Percentiles rank a stretch among this genome's conserved stretches.
Conservation (phyloP, 1,140 invertebrate genomes). For the Leptinotarsa undecemlineata region DNA sequence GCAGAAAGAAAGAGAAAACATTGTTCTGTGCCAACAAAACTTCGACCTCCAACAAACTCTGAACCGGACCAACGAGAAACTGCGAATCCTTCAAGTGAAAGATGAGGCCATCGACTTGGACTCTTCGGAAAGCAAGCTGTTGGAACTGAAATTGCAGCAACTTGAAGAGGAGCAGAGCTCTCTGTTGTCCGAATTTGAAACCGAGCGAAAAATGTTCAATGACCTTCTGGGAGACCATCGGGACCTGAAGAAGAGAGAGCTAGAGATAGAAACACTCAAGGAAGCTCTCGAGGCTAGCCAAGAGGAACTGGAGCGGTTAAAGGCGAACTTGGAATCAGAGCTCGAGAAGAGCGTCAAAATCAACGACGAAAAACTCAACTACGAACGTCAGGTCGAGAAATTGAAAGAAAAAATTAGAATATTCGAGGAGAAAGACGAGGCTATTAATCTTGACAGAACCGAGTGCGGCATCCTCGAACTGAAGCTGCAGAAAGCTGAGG, state of each 20-base stretch:
- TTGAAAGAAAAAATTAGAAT: slow-evolving; percentile 32
- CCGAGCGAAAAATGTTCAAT: slow-evolving; percentile 36
- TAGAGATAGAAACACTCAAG: slow-evolving; percentile 34
- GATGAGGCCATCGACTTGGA: slow-evolving; percentile 48
- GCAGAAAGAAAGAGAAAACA: slow-evolving; percentile 30
- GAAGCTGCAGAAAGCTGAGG: slow-evolving; percentile 41
- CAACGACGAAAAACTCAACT: slow-evolving; percentile 25
- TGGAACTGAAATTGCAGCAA: slow-evolving; percentile 45
- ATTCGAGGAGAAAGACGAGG: slow-evolving; percentile 36
- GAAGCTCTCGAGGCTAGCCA: slow-evolving; percentile 16
- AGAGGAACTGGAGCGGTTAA: slow-evolving; percentile 28
- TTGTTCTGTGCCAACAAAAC: slow-evolving; percentile 1
- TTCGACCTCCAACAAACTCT: slow-evolving; percentile 14
- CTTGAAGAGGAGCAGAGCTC: slow-evolving; percentile 36
- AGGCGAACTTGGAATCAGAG: slow-evolving; percentile 30
- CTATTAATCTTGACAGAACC: slow-evolving; percentile 51
- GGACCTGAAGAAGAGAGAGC: slow-evolving; percentile 41
- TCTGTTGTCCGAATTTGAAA: slow-evolving; percentile 31
- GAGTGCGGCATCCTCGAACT: slow-evolving; percentile 40
- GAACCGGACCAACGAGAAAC: neutral
- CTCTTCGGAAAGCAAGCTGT: slow-evolving; percentile 41
- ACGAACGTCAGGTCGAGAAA: slow-evolving; percentile 30
- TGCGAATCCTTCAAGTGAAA: slow-evolving; percentile 17
- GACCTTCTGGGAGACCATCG: slow-evolving; percentile 33
- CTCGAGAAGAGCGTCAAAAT: slow-evolving; percentile 28